Base-by-base conservation (phyloP, 2,113 vertebrate genomes). In the Oryzias woworae region DNA sequence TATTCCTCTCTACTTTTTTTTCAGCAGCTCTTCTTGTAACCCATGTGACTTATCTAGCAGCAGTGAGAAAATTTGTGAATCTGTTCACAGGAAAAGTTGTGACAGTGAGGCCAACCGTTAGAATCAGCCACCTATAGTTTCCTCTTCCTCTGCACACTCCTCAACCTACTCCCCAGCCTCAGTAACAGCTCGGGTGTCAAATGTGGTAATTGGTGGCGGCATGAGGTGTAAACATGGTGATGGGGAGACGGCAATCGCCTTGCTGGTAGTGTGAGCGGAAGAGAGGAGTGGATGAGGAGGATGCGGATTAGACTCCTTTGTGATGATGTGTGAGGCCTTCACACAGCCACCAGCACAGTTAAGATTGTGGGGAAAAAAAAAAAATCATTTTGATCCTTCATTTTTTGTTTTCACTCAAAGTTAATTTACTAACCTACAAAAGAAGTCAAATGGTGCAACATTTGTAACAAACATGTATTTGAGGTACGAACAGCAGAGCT, bases 201-300 rank as follows among this genome's bases (percentile, higher is more conserved):
- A 85, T 73, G 78, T 83, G 86, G 82, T 91, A 91, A 91, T 88
- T 90, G 92, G 90, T 87, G 84, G 85, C 78, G 63, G 78, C 56
- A 66, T 77, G 83, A 91, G 88, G 88, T 91, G 90, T 88, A 92
- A 93, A 93, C 89, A 87, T 85, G 87, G 86, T 89, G 88, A 85
- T 83, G 85, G 83, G 55, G 61, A 73, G 73, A 71, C 80, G 82
- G 81, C 88, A 88, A 89, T 89, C 88, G 83, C 72, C 83, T 78
- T 65, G 67, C 85, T 82, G 86, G 76, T 86, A 79, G 88, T 85
- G 81, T 69, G 82, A 87, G 79, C 55, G 66, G 75, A 81, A 80
- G 58, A 68, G 66, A 77, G 56, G 53, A 55, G 62, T 49, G 53
- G 61, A 5, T 52, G 65, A 61, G 48, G 75, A 50, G 41, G 60